Evolutionary conservation across 2,888 invertebrate species (phyloP).

Genomic region (Geophilus truncorum): DNA sequence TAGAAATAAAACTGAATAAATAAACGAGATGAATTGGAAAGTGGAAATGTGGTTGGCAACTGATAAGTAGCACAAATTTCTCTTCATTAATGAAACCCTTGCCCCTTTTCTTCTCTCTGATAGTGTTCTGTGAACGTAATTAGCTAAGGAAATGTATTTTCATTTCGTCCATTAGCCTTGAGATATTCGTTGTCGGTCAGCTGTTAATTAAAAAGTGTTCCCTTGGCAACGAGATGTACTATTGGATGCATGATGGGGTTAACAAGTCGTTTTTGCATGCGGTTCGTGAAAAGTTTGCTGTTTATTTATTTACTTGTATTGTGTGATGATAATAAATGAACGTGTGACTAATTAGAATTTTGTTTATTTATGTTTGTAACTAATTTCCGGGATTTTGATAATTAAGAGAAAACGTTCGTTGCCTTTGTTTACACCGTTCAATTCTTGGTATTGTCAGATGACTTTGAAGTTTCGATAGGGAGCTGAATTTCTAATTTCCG

Average conservation of each 20-base stretch:
- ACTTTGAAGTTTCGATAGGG: no score
- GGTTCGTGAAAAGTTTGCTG: no score
- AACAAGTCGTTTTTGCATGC: no score
- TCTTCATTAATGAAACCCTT: background rate
- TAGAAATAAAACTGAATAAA: no score
- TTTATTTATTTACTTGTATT: no score
- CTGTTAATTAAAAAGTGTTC: background rate
- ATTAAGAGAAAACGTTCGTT: no score
- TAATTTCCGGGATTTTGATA: no score
- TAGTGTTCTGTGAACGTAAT: background rate
- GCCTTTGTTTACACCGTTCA: no score
- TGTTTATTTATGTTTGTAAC: no score
- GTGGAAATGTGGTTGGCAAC: background rate
- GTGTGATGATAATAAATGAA: no score
- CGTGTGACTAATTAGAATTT: background rate
- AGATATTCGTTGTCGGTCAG: background rate
- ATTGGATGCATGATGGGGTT: background rate
- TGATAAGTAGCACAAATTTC: background rate
- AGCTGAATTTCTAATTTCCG: no score
- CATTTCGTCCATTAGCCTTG: background rate
- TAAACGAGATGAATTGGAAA: background rate
- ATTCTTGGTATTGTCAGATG: no score
- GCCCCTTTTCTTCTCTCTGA: background rate
- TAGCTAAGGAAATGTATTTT: conserved; percentile 11
- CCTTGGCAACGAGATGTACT: background rate